These are phyloP conservation scores for Unio pictorum DNA, from an alignment of 2,888 invertebrate species.

Conservation along the genomic window DNA sequence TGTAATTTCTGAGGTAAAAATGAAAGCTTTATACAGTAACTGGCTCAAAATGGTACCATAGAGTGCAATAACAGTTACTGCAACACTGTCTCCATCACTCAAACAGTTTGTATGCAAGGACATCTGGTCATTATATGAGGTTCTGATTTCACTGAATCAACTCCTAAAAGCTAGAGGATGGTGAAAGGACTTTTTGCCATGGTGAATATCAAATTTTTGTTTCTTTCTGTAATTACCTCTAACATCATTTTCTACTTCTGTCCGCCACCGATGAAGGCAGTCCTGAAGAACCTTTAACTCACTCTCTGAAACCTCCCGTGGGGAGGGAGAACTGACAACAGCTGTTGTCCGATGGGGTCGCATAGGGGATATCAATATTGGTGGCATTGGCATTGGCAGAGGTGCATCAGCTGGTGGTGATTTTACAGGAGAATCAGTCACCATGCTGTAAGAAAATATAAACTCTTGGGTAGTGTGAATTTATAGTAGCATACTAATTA, in stretches of 20 bases:
- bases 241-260: slow-evolving; percentile 71
- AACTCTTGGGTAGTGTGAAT: neutral
- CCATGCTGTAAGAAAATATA: slow-evolving; percentile 21
- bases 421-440: slow-evolving; percentile 37
- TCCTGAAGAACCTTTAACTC: slow-evolving; percentile 69
- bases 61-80: too few species aligned
- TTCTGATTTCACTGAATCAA: too few species aligned
- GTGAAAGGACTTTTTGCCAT: too few species aligned
- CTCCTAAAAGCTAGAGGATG: too few species aligned
- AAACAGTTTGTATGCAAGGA: too few species aligned
- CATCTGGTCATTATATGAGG: too few species aligned
- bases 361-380: slow-evolving; percentile 16
- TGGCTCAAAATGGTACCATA: too few species aligned
- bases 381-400: slow-evolving; percentile 15
- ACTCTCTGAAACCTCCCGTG: slow-evolving; percentile 62
- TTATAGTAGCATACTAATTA: too few species aligned
- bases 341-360: slow-evolving; percentile 18
- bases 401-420: slow-evolving; percentile 30
- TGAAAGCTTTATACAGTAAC: too few species aligned
- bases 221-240: slow-evolving; percentile 53
- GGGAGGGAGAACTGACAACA: slow-evolving; percentile 51
- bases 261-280: slow-evolving; percentile 71
- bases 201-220: too few species aligned
- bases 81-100: too few species aligned
- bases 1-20: too few species aligned